Evolutionary conservation across 1,140 invertebrate species (phyloP), one percentile per base, ranked within the genome.

Genomic region (Platyscapa corneri): DNA sequence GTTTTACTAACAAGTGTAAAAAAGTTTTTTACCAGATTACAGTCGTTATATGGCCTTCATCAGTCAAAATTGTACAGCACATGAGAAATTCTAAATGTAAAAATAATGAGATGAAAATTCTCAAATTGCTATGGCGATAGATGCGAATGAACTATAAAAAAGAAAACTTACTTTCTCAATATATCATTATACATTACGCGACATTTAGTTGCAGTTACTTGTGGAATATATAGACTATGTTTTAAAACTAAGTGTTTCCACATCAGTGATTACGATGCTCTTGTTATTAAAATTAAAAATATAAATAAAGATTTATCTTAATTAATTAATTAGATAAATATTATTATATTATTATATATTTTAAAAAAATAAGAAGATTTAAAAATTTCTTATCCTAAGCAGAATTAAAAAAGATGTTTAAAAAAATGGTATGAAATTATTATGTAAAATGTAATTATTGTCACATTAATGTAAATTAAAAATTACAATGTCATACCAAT

Each of bases 81-180:
- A 32, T 32, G 46, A 77, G 77, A 8, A 27, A 46, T 27, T 65
- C 3, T n/a, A 79, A 65, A 53, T 34, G 32, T 53, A 53, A 72
- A 53, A 14, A n/a, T n/a, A n/a, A 53, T 2, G 82, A 83, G 37
- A 18, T 56, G 76, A 64, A 70, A 67, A 67, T 78, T 84, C 27
- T 53, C 56, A 16, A 74, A 82, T 83, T 18, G 23, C 27, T 0
- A 23, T 39, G 12, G 27, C 37, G 39, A 64, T 79, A 18, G 65
- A 30, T 0, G 30, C 82, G 60, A 83, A 83, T 83, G 53, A 83
- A 65, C 56, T 74, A 37, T 77, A 75, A 77, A 83, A 77, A 49
- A 46, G 39, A 72, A 60, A 84, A 56, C 60, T 60, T 27, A 84
- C 82, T 84, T 84, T 78, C 77, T 79, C 77, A 34, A 30, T 18